Percentiles rank a stretch among this genome's conserved stretches.
Conservation (phyloP, 2,797 vertebrate species). For the Platyrinchus mystaceus region DNA sequence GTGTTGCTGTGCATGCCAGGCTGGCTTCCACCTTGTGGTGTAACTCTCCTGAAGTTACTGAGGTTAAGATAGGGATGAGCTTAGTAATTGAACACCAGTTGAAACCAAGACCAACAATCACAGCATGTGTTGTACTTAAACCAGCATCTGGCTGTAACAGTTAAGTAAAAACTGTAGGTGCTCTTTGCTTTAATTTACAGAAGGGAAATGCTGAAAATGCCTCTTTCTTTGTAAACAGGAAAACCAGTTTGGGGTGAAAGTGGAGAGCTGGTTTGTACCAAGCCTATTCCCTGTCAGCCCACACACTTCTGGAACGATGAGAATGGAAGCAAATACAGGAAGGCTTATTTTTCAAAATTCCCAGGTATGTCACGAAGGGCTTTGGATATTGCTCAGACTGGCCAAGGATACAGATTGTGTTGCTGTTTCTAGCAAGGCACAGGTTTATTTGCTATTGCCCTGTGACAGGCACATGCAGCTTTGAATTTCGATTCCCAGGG, state of each 20-base stretch:
- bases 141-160: not conserved
- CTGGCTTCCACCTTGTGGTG: not conserved
- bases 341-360: slow-evolving; percentile 93
- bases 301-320: slow-evolving; percentile 98
- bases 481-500: not conserved
- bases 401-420: not conserved
- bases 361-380: slow-evolving; percentile 76
- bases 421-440: not conserved
- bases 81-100: not conserved
- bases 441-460: not conserved
- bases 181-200: not conserved
- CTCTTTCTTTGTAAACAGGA: slow-evolving; percentile 72
- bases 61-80: not conserved
- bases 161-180: not conserved
- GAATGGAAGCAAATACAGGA: slow-evolving; percentile 90
- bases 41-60: not conserved
- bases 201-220: not conserved
- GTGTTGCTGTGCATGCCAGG: not conserved
- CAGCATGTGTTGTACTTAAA: not conserved
- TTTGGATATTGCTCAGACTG: not conserved
- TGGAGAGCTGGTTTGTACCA: slow-evolving; percentile 93
- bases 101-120: not conserved
- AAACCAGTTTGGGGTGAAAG: slow-evolving; percentile 92
- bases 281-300: slow-evolving; percentile 93
- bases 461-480: not conserved